A percentile compares a stretch with the other conserved stretches of the same genome.
Evolutionary conservation across 2,888 invertebrate species (phyloP).

Genomic region (Caenorhabditis drosophilae): DNA sequence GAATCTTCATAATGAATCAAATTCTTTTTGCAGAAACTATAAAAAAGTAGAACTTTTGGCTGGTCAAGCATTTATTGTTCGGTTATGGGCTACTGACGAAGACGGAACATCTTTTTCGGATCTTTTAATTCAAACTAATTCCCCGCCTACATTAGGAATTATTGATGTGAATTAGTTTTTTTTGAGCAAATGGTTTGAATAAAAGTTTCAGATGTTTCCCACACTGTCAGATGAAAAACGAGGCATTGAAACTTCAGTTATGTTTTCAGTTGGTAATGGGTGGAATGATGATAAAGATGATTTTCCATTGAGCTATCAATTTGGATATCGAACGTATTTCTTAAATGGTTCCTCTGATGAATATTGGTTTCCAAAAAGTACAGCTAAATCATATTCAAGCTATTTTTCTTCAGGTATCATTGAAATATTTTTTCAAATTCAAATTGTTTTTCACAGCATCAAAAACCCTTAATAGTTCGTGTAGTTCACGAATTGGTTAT

Average conservation of each 20-base stretch:
- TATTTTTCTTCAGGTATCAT: conserved; percentile 39
- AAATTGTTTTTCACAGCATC: conserved; percentile 1
- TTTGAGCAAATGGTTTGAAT: not conserved
- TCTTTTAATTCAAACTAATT: conserved; percentile 23
- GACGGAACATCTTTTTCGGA: conserved; percentile 30
- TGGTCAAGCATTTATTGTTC: conserved; percentile 26
- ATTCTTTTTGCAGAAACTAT: conserved; percentile 7
- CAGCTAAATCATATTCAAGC: conserved; percentile 26
- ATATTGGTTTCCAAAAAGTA: conserved; percentile 23
- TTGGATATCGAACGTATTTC: conserved; percentile 23
- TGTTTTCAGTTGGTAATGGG: conserved; percentile 38
- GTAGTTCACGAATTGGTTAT: conserved; percentile 39
- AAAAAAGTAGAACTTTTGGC: conserved; percentile 22
- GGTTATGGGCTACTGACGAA: conserved; percentile 30
- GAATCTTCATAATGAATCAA: not conserved
- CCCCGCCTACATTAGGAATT: conserved; percentile 28
- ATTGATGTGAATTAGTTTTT: conserved; percentile 20
- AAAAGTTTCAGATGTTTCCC: conserved; percentile 11
- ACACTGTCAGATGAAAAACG: too few species aligned
- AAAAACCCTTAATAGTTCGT: conserved; percentile 5
- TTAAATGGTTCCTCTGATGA: conserved; percentile 16
- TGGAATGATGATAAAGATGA: conserved; percentile 42
- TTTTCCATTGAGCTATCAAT: conserved; percentile 31
- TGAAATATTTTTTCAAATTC: not conserved
- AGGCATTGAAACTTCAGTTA: conserved; percentile 29